Conservation (phyloP, 2,888 invertebrate genomes). For the Philereme transversata region DNA sequence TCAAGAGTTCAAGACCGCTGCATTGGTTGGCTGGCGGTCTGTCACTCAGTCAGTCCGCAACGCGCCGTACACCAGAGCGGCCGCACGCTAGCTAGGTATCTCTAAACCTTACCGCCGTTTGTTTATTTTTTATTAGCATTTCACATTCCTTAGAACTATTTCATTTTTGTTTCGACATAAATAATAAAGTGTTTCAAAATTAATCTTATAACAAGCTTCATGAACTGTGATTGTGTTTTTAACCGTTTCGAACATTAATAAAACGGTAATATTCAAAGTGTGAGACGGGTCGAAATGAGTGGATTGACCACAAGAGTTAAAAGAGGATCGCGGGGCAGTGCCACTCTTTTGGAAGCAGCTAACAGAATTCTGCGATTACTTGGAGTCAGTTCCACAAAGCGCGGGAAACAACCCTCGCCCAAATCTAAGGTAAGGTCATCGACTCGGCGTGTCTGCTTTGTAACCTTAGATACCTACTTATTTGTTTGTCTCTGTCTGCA, state of each 20-base stretch:
- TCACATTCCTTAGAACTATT: conserved; percentile 55
- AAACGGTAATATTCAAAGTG: conserved; percentile 65
- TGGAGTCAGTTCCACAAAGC: conserved; percentile 80
- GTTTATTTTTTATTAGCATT: conserved; percentile 54
- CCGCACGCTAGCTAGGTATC: conserved; percentile 52
- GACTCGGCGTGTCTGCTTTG: conserved; percentile 60
- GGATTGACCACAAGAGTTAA: conserved; percentile 82
- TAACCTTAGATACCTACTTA: conserved; percentile 48
- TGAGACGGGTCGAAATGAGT: conserved; percentile 80
- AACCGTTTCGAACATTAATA: conserved; percentile 69
- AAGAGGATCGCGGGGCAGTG: conserved; percentile 83
- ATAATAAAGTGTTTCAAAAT: conserved; percentile 36
- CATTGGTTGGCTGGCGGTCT: conserved; percentile 42
- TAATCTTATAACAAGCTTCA: conserved; percentile 49
- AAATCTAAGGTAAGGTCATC: conserved; percentile 82
- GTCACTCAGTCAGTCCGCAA: conserved; percentile 62
- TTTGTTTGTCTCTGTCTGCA: conserved; percentile 45
- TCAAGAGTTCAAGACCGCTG: conserved; percentile 41
- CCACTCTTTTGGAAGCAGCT: conserved; percentile 81
- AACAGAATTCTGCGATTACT: conserved; percentile 82
- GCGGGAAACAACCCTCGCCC: conserved; percentile 82
- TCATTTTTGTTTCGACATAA: conserved; percentile 41
- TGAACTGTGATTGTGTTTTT: conserved; percentile 74
- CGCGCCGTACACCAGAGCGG: conserved; percentile 65
- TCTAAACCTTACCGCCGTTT: conserved; percentile 46